Conservation (phyloP, 2,888 invertebrate genomes). For the Volucella inflata region DNA sequence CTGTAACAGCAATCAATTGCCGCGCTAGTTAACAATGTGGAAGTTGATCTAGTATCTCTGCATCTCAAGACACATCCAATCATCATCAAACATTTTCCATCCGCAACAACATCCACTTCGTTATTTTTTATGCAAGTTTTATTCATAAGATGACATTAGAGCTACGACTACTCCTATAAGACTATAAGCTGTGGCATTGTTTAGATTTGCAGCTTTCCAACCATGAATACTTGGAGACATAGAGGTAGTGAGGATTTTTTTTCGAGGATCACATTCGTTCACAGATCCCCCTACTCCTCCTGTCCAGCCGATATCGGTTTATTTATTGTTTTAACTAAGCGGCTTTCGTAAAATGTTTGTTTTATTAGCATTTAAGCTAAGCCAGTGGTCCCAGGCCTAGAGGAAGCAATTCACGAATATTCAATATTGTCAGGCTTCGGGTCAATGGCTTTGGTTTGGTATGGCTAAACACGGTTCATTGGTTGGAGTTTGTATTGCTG, state of each 20-base stretch:
- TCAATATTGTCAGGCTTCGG: constrained; percentile 61
- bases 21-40: constrained; percentile 75
- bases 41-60: constrained; percentile 75
- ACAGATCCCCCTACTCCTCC: no score
- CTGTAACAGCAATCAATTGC: constrained; percentile 72
- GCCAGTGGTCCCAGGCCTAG: not conserved
- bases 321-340: constrained; percentile 61
- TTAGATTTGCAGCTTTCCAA: constrained; percentile 12
- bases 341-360: constrained; percentile 64
- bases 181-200: constrained; percentile 39
- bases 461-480: constrained; percentile 46
- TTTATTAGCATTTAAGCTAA: constrained; percentile 69
- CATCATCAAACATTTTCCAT: constrained; percentile 74
- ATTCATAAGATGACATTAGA: constrained; percentile 53
- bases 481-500: constrained; percentile 8
- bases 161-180: not conserved
- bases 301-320: constrained; percentile 29
- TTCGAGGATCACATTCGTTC: constrained; percentile 23
- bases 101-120: constrained; percentile 69
- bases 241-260: constrained; percentile 31
- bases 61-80: constrained; percentile 72
- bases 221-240: not conserved
- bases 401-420: constrained; percentile 66
- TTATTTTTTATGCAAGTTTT: constrained; percentile 75
- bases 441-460: constrained; percentile 63